phyloP scores from a whole-genome alignment of 64 coral and sea anemone species.

The Dendrophyllia cribrosa region DNA sequence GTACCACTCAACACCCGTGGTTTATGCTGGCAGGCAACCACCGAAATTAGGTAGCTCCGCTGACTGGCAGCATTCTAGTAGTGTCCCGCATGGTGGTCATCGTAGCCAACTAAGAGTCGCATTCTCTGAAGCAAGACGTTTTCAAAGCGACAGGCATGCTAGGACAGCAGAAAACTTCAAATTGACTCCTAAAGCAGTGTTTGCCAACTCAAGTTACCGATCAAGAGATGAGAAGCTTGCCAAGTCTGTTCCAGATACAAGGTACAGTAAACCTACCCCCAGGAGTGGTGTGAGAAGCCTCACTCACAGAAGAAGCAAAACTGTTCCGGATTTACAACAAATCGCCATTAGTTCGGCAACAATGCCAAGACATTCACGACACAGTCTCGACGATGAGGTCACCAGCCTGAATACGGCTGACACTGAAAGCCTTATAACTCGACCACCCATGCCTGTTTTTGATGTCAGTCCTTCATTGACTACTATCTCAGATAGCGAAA shows the following conservation, averaged over 20 bases:
- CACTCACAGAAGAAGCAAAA: constrained; percentile 77
- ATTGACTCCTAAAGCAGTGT: constrained; percentile 19
- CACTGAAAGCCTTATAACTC: constrained; percentile 83
- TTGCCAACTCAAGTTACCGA: constrained; percentile 41
- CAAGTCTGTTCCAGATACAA: background rate
- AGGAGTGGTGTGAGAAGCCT: constrained; percentile 25
- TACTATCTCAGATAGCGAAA: constrained; percentile 94
- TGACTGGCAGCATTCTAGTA: background rate
- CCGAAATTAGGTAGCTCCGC: background rate
- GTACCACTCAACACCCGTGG: constrained; percentile 59
- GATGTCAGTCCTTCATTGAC: constrained; percentile 94
- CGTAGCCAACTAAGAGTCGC: background rate
- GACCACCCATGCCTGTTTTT: constrained; percentile 90
- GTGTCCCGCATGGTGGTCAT: background rate
- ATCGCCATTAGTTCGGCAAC: constrained; percentile 36
- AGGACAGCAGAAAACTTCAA: background rate
- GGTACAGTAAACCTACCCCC: constrained; percentile 66
- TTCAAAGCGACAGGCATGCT: background rate
- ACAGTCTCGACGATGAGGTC: constrained; percentile 90
- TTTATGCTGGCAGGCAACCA: background rate
- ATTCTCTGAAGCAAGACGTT: background rate
- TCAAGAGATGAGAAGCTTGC: constrained; percentile 24
- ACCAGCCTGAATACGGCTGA: constrained; percentile 76
- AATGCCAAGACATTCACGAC: constrained; percentile 33
- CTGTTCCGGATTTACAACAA: constrained; percentile 81